Evolutionary conservation across 92 coral and sea anemone genomes (phyloP), one percentile per base, ranked within the genome.

Genomic region (Palythoa grandis): DNA sequence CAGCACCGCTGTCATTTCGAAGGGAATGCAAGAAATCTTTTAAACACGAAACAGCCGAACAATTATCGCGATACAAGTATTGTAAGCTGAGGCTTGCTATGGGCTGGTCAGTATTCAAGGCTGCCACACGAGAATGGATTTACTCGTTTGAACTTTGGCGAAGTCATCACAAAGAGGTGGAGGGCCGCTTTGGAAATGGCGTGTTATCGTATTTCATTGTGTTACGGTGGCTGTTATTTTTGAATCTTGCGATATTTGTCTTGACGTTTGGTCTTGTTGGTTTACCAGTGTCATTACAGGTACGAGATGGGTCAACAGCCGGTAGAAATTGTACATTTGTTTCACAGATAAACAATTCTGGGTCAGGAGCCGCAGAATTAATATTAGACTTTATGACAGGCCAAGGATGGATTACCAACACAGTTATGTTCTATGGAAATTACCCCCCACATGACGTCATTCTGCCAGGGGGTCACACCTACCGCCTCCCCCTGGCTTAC

Each of bases 151-250:
- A 93, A 54, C 85, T 93, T 11, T 96, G 99, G 99, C 92, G 96
- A 79, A 93, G 93, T 20, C 98, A 96, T 86, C 91, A 95, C 25
- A 96, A 96, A 78, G 95, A 96, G 56, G 95, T 95, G 14, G 99
- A 96, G 71, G 97, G 99, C 8, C 98, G 95, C 70, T 96, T 96
- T 85, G 99, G 98, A 19, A 95, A 96, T 88, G 99, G 99, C 43
- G 99, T 96, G 86, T 89, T 95, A 7, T 96, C 99, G 37, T 96
- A 95, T 87, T 96, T 96, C 91, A 91, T 92, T 22, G 95, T 96
- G 74, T 96, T 96, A 35, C 94, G 98, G 69, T 96, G 99, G 99
- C 86, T 96, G 38, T 57, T 95, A 89, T 78, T 96, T 74, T 88
- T 96, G 72, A 95, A 96, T 70, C 74, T 96, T 68, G 78, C 95